Percentiles rank a stretch among this genome's conserved stretches.
Conservation (phyloP, 2,888 invertebrate species). For the Scaptodrosophila latifasciaeformis region DNA sequence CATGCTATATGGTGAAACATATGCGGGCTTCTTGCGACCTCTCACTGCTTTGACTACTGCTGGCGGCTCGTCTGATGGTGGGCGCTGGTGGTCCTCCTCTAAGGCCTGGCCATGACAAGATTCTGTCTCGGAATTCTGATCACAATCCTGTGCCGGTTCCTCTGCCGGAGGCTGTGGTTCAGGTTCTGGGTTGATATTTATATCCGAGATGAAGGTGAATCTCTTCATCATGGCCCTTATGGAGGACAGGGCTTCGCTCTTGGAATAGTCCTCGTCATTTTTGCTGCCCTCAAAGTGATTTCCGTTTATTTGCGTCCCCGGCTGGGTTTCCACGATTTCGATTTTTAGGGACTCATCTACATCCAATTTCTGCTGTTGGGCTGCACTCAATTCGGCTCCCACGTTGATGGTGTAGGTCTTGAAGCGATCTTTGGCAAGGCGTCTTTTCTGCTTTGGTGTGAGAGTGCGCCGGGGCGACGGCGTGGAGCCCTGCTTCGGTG, state of each 20-base stretch:
- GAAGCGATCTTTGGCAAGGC: slow-evolving; percentile 85
- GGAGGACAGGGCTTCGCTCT: slow-evolving; percentile 62
- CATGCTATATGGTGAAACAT: slow-evolving; percentile 79
- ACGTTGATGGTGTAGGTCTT: slow-evolving; percentile 88
- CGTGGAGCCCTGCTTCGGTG: slow-evolving; percentile 79
- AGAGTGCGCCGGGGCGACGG: slow-evolving; percentile 71
- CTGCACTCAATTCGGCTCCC: slow-evolving; percentile 75
- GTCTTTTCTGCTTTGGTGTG: slow-evolving; percentile 87
- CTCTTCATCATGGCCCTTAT: slow-evolving; percentile 70
- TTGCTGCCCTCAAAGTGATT: slow-evolving; percentile 81
- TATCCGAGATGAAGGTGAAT: slow-evolving; percentile 68
- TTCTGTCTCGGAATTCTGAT: slow-evolving; percentile 79
- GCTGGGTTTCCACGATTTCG: slow-evolving; percentile 73
- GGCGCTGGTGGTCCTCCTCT: slow-evolving; percentile 16
- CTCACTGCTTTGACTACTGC: slow-evolving; percentile 64
- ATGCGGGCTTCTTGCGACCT: slow-evolving; percentile 79
- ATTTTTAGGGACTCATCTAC: slow-evolving; percentile 71
- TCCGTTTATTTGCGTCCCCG: slow-evolving; percentile 32
- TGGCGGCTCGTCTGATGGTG: slow-evolving; percentile 32
- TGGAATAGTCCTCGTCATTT: slow-evolving; percentile 74
- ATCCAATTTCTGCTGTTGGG: slow-evolving; percentile 51
- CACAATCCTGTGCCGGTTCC: slow-evolving; percentile 76
- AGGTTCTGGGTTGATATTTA: slow-evolving; percentile 73
- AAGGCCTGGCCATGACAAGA: slow-evolving; percentile 72
- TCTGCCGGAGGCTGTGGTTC: slow-evolving; percentile 61